Percentiles rank a stretch among this genome's conserved stretches.
phyloP scores from a whole-genome alignment of 1,140 invertebrate species.

The Achatina immaculata region DNA sequence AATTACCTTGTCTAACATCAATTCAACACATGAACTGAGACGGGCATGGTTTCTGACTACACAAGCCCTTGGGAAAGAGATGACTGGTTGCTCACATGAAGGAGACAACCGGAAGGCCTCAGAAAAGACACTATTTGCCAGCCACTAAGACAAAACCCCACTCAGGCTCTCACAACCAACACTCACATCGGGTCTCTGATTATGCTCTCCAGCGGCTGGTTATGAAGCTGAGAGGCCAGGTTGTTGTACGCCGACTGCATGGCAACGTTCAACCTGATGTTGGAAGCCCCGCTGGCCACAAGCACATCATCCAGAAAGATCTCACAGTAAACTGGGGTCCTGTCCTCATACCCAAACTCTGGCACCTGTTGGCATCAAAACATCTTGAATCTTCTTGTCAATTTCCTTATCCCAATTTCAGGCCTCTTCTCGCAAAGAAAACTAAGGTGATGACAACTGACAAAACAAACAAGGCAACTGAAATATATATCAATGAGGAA shows the following conservation, averaged over 20 bases:
- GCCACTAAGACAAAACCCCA: too few species aligned
- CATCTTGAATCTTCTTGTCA: neutral
- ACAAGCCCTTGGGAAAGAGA: too few species aligned
- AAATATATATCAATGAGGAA: too few species aligned
- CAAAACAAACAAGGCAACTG: too few species aligned
- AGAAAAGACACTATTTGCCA: too few species aligned
- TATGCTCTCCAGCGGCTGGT: neutral
- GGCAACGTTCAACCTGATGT: conserved; percentile 7
- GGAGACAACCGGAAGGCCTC: too few species aligned
- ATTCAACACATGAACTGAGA: too few species aligned
- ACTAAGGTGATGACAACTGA: neutral
- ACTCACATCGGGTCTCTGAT: too few species aligned
- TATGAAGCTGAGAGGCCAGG: neutral
- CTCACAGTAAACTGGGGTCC: conserved; percentile 29
- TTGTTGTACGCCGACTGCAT: conserved; percentile 24
- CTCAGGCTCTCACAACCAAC: too few species aligned
- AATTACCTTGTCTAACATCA: too few species aligned
- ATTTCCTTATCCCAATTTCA: neutral
- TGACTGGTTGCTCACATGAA: too few species aligned
- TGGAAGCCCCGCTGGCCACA: neutral
- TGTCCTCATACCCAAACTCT: conserved; percentile 4
- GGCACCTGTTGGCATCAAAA: neutral
- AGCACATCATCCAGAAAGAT: conserved; percentile 29
- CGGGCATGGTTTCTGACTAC: too few species aligned
- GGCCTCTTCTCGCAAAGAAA: neutral